A percentile compares a stretch with the other conserved stretches of the same genome.
phyloP scores from a whole-genome alignment of 2,888 invertebrate species.

The Drosophila melanosoma region DNA sequence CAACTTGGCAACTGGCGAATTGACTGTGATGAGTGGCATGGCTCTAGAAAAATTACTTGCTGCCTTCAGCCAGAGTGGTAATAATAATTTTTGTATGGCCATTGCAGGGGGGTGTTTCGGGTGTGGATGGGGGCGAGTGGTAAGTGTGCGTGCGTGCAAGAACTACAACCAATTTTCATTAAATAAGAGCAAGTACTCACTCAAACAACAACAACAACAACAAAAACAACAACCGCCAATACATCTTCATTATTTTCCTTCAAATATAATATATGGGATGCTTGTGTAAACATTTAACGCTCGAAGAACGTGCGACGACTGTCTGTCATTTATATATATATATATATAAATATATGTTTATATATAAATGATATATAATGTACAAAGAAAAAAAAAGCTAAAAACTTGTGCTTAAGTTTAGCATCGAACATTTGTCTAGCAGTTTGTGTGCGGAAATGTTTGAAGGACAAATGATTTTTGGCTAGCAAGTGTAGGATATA shows the following conservation, averaged over 20 bases:
- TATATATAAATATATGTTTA: background rate
- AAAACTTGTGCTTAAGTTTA: constrained; percentile 65
- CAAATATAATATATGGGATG: constrained; percentile 67
- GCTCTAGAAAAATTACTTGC: constrained; percentile 67
- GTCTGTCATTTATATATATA: background rate
- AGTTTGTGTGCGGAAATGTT: constrained; percentile 39
- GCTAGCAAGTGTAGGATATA: constrained; percentile 25
- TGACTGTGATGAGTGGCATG: constrained; percentile 55
- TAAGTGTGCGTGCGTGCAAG: constrained; percentile 37
- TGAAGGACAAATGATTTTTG: constrained; percentile 61
- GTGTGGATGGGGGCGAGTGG: background rate
- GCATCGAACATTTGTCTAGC: constrained; percentile 58
- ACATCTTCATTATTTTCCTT: constrained; percentile 75
- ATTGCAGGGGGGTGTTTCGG: constrained; percentile 37
- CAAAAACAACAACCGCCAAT: constrained; percentile 52
- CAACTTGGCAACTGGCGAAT: constrained; percentile 38
- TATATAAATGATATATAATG: background rate
- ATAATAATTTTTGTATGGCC: constrained; percentile 69
- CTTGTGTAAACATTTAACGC: constrained; percentile 66
- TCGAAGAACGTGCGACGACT: constrained; percentile 4
- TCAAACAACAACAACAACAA: constrained; percentile 24
- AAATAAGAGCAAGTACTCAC: constrained; percentile 49
- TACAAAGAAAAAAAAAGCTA: constrained; percentile 16
- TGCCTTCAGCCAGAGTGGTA: constrained; percentile 61
- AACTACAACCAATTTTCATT: constrained; percentile 79